Evolutionary conservation across 2,113 vertebrate genomes (phyloP).

Genomic region (Atherinomorus stipes): DNA sequence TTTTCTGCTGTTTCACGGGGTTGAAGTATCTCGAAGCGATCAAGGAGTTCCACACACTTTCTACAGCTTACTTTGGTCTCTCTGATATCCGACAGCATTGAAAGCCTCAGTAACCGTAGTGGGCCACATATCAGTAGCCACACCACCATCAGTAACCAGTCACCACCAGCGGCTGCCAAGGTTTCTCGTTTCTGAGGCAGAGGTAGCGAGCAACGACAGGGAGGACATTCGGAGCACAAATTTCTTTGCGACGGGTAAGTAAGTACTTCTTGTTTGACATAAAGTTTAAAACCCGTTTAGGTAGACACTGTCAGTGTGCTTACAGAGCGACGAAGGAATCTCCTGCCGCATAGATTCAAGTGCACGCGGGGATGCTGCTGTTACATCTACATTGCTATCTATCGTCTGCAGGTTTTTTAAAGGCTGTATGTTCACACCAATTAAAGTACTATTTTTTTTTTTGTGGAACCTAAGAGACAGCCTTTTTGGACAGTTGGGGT

Average conservation of each 20-base stretch:
- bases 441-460: neutral
- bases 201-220: neutral
- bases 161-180: constrained; percentile 21
- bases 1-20: no score
- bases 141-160: constrained; percentile 33
- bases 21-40: no score
- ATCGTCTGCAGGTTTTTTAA: neutral
- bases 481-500: neutral
- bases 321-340: neutral
- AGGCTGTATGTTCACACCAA: neutral
- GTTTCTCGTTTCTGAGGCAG: neutral
- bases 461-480: neutral
- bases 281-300: neutral
- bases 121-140: constrained; percentile 6
- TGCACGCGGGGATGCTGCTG: constrained; percentile 40
- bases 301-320: neutral
- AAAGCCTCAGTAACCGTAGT: constrained; percentile 41
- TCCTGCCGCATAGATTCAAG: constrained; percentile 2
- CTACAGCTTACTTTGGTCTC: no score
- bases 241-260: constrained; percentile 31
- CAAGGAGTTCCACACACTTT: no score
- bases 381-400: neutral
- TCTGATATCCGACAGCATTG: constrained; percentile 23
- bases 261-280: neutral
- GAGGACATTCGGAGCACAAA: neutral